Conservation (phyloP, 2,888 invertebrate genomes). For the Trissonchulus latispiculum region DNA sequence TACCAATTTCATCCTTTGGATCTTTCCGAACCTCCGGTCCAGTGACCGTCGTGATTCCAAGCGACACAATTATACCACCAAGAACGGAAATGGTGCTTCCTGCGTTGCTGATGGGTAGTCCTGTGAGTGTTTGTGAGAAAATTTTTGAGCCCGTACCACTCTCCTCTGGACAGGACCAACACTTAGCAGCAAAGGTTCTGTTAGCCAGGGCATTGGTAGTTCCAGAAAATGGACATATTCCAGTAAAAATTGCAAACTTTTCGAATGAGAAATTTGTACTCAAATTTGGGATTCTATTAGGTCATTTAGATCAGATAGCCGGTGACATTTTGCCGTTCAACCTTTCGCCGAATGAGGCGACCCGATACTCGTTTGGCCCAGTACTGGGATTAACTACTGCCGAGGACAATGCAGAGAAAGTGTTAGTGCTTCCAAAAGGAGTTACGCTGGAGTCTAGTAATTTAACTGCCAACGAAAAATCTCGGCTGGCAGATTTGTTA, state of each 20-base stretch:
- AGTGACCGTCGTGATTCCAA: too few species aligned
- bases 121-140: too few species aligned
- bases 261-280: neutral
- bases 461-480: neutral
- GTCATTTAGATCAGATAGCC: neutral
- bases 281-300: neutral
- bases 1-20: neutral
- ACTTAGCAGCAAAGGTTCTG: neutral
- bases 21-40: neutral
- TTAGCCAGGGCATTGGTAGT: neutral
- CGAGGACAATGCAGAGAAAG: too few species aligned
- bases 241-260: neutral
- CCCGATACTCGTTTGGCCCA: too few species aligned
- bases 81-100: too few species aligned
- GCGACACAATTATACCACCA: too few species aligned
- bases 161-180: neutral
- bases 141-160: neutral
- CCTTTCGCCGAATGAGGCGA: neutral
- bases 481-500: neutral
- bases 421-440: neutral
- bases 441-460: neutral
- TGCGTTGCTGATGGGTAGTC: too few species aligned
- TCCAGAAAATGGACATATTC: neutral
- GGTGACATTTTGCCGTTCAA: neutral
- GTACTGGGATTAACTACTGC: too few species aligned